phyloP scores from a whole-genome alignment of 2,888 invertebrate genomes.

The Drosophila anomalata region DNA sequence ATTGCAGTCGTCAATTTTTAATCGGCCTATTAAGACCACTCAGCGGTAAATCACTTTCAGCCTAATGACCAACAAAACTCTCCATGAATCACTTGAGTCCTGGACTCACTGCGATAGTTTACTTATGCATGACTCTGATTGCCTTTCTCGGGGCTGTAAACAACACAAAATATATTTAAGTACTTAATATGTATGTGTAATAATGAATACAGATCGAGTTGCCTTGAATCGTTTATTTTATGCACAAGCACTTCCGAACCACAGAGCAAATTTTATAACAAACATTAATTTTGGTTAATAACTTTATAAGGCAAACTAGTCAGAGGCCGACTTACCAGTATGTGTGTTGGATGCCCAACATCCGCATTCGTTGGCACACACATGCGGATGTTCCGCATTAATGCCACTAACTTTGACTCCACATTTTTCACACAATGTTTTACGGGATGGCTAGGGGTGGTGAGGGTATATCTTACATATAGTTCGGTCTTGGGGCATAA shows the following conservation, averaged over 20 bases:
- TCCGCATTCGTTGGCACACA: slow-evolving; percentile 16
- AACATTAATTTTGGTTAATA: slow-evolving; percentile 78
- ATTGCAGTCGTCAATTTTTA: slow-evolving; percentile 25
- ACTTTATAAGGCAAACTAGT: slow-evolving; percentile 60
- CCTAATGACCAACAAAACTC: slow-evolving; percentile 41
- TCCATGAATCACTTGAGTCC: slow-evolving; percentile 35
- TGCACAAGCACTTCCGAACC: slow-evolving; percentile 71
- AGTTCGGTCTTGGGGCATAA: slow-evolving; percentile 57
- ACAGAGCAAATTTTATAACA: slow-evolving; percentile 73
- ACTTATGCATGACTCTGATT: slow-evolving; percentile 46
- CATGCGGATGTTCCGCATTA: slow-evolving; percentile 30
- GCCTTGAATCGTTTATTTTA: slow-evolving; percentile 51
- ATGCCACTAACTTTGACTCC: slow-evolving; percentile 57
- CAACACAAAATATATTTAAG: slow-evolving; percentile 10
- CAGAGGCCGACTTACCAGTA: background rate
- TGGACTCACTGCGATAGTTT: slow-evolving; percentile 1
- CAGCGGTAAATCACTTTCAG: slow-evolving; percentile 19
- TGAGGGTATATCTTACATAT: slow-evolving; percentile 20
- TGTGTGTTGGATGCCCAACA: slow-evolving; percentile 28
- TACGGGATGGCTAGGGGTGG: slow-evolving; percentile 21
- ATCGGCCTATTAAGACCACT: slow-evolving; percentile 24
- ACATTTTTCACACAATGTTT: slow-evolving; percentile 75
- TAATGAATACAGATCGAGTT: slow-evolving; percentile 20
- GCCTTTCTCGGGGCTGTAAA: slow-evolving; percentile 19
- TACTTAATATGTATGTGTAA: background rate